phyloP scores from a whole-genome alignment of 2,797 vertebrate species.

The Sebastes goodei region DNA sequence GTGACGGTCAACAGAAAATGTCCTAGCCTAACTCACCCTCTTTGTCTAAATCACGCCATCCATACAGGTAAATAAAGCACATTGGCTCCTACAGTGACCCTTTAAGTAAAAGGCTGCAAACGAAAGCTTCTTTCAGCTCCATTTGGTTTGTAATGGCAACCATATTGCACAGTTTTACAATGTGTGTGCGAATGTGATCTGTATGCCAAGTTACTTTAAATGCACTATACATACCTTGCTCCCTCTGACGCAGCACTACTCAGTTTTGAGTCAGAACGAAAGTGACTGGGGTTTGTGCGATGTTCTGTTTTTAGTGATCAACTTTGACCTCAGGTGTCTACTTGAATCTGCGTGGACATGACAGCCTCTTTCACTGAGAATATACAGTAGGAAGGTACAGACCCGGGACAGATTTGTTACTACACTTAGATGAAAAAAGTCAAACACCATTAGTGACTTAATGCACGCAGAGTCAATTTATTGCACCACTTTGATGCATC shows the following conservation, averaged over 20 bases:
- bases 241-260: slow-evolving; percentile 19
- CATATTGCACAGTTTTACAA: not conserved
- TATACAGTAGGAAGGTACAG: slow-evolving; percentile 23
- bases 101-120: not conserved
- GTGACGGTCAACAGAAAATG: too few relatives aligned
- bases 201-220: slow-evolving; percentile 13
- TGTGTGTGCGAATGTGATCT: not conserved
- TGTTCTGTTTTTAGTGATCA: slow-evolving; percentile 72
- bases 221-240: slow-evolving; percentile 26
- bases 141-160: not conserved
- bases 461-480: slow-evolving; percentile 61
- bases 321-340: slow-evolving; percentile 67
- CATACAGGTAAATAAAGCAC: too few relatives aligned
- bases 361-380: slow-evolving; percentile 39
- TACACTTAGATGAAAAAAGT: slow-evolving; percentile 19
- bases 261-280: slow-evolving; percentile 44
- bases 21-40: too few relatives aligned
- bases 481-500: slow-evolving; percentile 60
- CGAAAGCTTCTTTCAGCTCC: not conserved
- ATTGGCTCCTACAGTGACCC: not conserved
- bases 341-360: slow-evolving; percentile 60
- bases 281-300: slow-evolving; percentile 56
- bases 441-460: slow-evolving; percentile 59
- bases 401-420: slow-evolving; percentile 9
- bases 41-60: too few relatives aligned